phyloP scores from a whole-genome alignment of 2,797 vertebrate species.

The Parotocinclus haroldoi region DNA sequence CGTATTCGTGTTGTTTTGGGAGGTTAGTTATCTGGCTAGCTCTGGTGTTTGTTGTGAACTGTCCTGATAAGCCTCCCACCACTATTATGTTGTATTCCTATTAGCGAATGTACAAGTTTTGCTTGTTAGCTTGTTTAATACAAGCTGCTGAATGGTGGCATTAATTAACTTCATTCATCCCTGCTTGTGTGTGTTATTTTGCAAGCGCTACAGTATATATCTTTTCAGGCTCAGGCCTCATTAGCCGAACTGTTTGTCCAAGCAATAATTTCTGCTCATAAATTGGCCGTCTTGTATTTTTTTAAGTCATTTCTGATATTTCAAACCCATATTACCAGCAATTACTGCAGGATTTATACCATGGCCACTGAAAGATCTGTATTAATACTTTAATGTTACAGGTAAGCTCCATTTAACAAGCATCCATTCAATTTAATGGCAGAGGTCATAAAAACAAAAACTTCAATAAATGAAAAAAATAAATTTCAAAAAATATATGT shows the following conservation, averaged over 20 bases:
- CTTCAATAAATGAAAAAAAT: too few relatives aligned
- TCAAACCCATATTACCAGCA: conserved; percentile 20
- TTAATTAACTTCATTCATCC: conserved; percentile 64
- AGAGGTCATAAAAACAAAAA: too few relatives aligned
- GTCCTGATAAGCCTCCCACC: conserved; percentile 64
- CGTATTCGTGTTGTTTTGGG: conserved; percentile 64
- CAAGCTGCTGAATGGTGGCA: conserved; percentile 52
- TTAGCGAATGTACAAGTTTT: conserved; percentile 66
- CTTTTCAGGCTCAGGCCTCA: conserved; percentile 63
- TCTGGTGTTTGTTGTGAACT: conserved; percentile 67
- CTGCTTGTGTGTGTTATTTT: conserved; percentile 53
- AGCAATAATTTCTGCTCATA: conserved; percentile 51
- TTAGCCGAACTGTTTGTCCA: conserved; percentile 69
- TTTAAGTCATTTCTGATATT: conserved; percentile 34
- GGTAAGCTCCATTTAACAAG: too few relatives aligned
- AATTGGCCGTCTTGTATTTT: conserved; percentile 27
- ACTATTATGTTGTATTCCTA: conserved; percentile 61
- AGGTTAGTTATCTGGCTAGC: conserved; percentile 63
- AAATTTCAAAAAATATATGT: too few relatives aligned
- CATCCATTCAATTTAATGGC: too few relatives aligned
- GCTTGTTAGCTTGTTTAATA: conserved; percentile 56
- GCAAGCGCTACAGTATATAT: conserved; percentile 49
- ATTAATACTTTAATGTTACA: neutral
- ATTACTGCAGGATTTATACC: conserved; percentile 11
- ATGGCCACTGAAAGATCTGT: neutral